A percentile compares a stretch with the other conserved stretches of the same genome.
phyloP scores from a whole-genome alignment of 92 coral and sea anemone genomes.

The Phenganax subtilis region DNA sequence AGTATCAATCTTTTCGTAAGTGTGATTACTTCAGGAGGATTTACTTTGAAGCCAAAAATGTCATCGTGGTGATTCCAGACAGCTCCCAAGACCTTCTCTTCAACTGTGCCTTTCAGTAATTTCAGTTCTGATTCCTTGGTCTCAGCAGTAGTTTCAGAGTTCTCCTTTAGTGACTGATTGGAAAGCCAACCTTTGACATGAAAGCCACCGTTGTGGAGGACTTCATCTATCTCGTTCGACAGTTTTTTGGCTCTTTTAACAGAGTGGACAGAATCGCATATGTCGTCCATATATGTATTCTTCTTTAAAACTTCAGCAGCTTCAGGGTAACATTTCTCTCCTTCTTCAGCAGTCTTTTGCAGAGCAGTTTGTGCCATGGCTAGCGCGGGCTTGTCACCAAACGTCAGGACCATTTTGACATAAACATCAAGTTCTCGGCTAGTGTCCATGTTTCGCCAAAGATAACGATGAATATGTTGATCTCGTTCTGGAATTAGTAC shows the following conservation, averaged over 20 bases:
- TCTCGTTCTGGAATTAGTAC: background rate
- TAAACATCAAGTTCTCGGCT: constrained; percentile 42
- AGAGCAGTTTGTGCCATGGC: background rate
- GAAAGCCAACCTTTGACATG: constrained; percentile 32
- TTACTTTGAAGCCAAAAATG: constrained; percentile 30
- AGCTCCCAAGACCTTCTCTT: constrained; percentile 32
- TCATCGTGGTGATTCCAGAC: constrained; percentile 33
- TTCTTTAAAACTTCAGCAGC: too few relatives aligned
- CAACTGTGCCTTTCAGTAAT: constrained; percentile 15
- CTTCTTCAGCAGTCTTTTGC: constrained; percentile 1
- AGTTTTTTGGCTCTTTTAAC: too few relatives aligned
- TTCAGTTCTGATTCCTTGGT: constrained; percentile 1
- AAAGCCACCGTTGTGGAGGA: constrained; percentile 18
- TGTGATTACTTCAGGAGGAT: constrained; percentile 10
- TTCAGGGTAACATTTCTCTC: too few relatives aligned
- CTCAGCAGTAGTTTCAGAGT: constrained; percentile 16
- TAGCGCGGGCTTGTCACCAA: constrained; percentile 37
- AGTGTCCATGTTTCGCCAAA: constrained; percentile 42
- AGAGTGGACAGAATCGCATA: too few relatives aligned
- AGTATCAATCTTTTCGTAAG: constrained; percentile 37
- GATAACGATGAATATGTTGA: constrained; percentile 32
- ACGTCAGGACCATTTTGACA: constrained; percentile 33
- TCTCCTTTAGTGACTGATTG: background rate
- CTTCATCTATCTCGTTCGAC: constrained; percentile 23
- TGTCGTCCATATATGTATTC: too few relatives aligned